These are phyloP conservation scores for Amitus sp. DNA, from an alignment of 2,888 invertebrate genomes.

Conservation along the genomic window DNA sequence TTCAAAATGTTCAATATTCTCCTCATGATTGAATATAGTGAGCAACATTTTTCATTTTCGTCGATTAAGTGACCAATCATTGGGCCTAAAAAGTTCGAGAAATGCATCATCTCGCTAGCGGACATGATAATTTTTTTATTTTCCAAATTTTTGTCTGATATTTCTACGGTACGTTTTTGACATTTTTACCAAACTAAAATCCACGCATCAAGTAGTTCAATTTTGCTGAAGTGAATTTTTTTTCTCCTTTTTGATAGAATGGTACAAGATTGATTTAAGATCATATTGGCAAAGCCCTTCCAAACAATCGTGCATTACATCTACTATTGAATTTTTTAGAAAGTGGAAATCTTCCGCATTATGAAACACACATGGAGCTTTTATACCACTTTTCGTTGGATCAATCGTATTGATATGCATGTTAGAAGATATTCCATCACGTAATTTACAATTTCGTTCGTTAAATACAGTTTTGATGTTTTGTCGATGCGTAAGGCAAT, in stretches of 20 bases:
- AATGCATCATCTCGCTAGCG: constrained; percentile 34
- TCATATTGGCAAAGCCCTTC: constrained; percentile 37
- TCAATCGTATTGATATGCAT: too few relatives aligned
- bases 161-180: constrained; percentile 22
- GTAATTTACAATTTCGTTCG: constrained; percentile 11
- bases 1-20: constrained; percentile 22
- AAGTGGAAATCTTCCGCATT: neutral
- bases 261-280: constrained; percentile 24
- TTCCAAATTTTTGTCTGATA: constrained; percentile 13
- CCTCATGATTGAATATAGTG: constrained; percentile 21
- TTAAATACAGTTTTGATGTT: constrained; percentile 12
- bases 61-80: constrained; percentile 31
- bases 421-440: neutral
- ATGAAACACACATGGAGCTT: too few relatives aligned
- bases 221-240: constrained; percentile 23
- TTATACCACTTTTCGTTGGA: too few relatives aligned
- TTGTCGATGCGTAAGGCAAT: constrained; percentile 19
- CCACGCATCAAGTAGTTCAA: constrained; percentile 23
- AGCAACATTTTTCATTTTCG: constrained; percentile 23
- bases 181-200: constrained; percentile 27
- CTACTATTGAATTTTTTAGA: constrained; percentile 23
- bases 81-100: constrained; percentile 19
- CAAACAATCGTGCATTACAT: constrained; percentile 34
- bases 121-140: constrained; percentile 26
- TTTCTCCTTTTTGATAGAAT: constrained; percentile 22